phyloP scores from a whole-genome alignment of 2,797 vertebrate genomes.

The Atherinosoma microstoma region DNA sequence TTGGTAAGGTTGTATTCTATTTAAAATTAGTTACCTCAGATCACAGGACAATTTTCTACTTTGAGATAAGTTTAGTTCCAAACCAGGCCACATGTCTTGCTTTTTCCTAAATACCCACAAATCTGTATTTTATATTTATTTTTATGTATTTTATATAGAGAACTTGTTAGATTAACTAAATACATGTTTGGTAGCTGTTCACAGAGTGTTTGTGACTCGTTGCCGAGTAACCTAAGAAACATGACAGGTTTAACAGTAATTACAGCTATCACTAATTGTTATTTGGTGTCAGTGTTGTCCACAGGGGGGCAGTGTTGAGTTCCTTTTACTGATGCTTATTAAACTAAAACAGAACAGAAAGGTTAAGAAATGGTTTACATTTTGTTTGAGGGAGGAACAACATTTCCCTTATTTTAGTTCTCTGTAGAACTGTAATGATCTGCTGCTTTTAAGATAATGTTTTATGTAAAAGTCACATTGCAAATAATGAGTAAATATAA shows the following conservation, averaged over 20 bases:
- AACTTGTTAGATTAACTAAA: neutral
- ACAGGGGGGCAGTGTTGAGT: conserved; percentile 52
- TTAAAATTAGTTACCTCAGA: neutral
- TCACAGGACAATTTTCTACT: neutral
- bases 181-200: neutral
- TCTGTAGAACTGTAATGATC: neutral
- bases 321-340: neutral
- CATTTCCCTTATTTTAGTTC: neutral
- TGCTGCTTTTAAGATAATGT: neutral
- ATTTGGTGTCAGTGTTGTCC: conserved; percentile 18
- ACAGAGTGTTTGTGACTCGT: neutral
- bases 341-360: neutral
- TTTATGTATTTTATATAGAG: neutral
- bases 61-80: neutral
- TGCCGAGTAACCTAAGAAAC: no score
- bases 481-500: neutral
- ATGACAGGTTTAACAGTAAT: neutral
- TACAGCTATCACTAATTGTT: neutral
- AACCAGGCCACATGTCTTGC: neutral
- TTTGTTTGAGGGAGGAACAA: neutral
- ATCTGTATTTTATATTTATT: neutral
- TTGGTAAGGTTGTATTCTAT: neutral
- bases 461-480: neutral
- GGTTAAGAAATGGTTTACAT: neutral
- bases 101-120: no score